Conservation (phyloP, 1,140 invertebrate genomes). For the Pantala flavescens region DNA sequence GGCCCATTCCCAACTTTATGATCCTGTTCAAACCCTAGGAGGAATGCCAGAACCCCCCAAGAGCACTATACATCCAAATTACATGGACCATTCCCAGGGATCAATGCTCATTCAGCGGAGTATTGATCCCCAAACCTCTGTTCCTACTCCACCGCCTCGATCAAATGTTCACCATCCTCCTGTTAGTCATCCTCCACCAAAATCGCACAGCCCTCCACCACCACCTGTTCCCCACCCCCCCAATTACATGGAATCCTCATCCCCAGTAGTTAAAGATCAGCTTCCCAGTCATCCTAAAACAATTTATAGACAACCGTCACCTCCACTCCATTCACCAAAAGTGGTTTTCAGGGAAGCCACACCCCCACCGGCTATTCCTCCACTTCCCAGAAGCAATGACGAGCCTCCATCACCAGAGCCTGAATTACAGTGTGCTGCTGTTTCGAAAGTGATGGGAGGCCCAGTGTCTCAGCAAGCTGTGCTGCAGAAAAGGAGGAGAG, state of each 20-base stretch:
- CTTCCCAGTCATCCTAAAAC: neutral
- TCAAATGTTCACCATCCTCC: constrained; percentile 12
- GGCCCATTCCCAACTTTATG: neutral
- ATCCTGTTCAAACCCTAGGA: constrained; percentile 25
- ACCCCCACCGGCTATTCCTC: neutral
- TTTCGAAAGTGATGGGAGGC: constrained; percentile 51
- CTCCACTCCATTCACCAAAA: neutral
- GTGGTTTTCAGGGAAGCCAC: neutral
- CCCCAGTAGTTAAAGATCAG: too few species aligned
- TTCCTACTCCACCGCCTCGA: constrained; percentile 11
- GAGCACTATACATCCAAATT: neutral
- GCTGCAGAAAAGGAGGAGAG: constrained; percentile 40
- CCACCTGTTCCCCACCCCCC: constrained; percentile 18
- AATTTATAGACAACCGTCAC: constrained; percentile 2
- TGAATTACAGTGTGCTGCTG: constrained; percentile 30
- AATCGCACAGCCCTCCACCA: constrained; percentile 11
- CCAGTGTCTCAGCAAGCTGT: constrained; percentile 50
- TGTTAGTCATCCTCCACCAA: neutral
- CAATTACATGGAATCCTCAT: neutral
- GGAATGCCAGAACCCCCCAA: constrained; percentile 26
- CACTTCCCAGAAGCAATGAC: neutral
- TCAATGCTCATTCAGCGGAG: neutral
- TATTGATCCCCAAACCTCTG: neutral
- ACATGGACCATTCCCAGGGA: neutral
- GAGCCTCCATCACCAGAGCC: constrained; percentile 7